Conservation (phyloP, 2,888 invertebrate genomes). For the Melanostoma mellinum region DNA sequence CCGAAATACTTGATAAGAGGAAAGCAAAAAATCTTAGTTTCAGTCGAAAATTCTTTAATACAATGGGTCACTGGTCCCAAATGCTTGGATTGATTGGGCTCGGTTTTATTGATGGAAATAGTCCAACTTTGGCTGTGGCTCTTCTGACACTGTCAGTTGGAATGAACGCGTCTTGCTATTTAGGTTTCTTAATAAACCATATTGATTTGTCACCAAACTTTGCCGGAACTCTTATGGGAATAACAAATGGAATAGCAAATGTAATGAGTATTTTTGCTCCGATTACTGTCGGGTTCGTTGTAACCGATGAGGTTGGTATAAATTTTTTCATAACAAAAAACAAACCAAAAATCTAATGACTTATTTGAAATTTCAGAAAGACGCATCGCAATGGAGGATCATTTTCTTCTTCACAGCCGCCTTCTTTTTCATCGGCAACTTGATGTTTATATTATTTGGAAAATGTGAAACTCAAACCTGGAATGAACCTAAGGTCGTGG, state of each 20-base stretch:
- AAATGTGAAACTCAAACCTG: slow-evolving; percentile 87
- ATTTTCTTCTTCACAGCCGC: slow-evolving; percentile 89
- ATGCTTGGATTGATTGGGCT: slow-evolving; percentile 86
- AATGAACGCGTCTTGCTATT: slow-evolving; percentile 88
- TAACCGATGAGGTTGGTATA: slow-evolving; percentile 86
- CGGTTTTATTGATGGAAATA: slow-evolving; percentile 82
- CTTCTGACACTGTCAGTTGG: slow-evolving; percentile 89
- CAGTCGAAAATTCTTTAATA: slow-evolving; percentile 84
- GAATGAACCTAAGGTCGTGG: slow-evolving; percentile 84
- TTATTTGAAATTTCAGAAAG: slow-evolving; percentile 82
- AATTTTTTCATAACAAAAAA: not conserved
- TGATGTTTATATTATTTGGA: slow-evolving; percentile 87
- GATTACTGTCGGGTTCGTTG: slow-evolving; percentile 87
- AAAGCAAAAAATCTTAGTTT: slow-evolving; percentile 78
- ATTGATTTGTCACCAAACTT: slow-evolving; percentile 93
- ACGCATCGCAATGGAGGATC: slow-evolving; percentile 87
- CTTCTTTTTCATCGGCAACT: slow-evolving; percentile 87
- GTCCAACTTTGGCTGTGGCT: slow-evolving; percentile 83
- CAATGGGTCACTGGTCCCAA: slow-evolving; percentile 87
- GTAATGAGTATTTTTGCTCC: slow-evolving; percentile 91
- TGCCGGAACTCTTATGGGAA: slow-evolving; percentile 91
- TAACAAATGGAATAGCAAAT: slow-evolving; percentile 91
- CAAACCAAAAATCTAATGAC: slow-evolving; percentile 3
- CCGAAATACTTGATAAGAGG: slow-evolving; percentile 83
- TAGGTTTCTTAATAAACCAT: slow-evolving; percentile 91